Percentiles rank a stretch among this genome's conserved stretches.
These are phyloP conservation scores for Mellilla xanthometata DNA, from an alignment of 2,888 invertebrate genomes.

Conservation along the genomic window DNA sequence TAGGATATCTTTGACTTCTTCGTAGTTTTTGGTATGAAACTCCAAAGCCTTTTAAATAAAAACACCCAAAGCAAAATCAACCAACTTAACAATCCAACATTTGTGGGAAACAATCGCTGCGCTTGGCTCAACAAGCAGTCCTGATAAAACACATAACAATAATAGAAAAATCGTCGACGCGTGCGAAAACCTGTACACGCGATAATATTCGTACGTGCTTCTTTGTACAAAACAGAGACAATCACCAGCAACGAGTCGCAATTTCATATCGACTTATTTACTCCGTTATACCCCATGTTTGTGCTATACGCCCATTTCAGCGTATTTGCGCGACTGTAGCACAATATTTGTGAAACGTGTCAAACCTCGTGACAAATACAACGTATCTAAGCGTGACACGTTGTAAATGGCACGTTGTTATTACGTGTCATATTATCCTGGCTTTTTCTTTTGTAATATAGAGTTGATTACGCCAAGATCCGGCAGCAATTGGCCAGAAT, in stretches of 20 bases:
- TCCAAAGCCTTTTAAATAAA: no score
- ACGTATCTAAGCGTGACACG: constrained; percentile 77
- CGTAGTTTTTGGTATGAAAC: no score
- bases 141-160: constrained; percentile 40
- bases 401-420: constrained; percentile 66
- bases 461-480: constrained; percentile 69
- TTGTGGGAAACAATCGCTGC: no score
- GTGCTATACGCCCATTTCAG: constrained; percentile 59
- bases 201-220: constrained; percentile 65
- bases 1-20: no score
- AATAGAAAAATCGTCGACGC: constrained; percentile 42
- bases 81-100: no score
- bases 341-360: constrained; percentile 82
- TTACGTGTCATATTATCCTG: constrained; percentile 74
- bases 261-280: constrained; percentile 69
- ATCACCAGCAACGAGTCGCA: constrained; percentile 63
- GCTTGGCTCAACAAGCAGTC: constrained; percentile 24
- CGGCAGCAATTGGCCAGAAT: constrained; percentile 57
- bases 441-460: constrained; percentile 76
- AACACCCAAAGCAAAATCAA: constrained; percentile 3
- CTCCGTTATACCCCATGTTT: constrained; percentile 67
- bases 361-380: constrained; percentile 68
- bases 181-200: constrained; percentile 48
- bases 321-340: constrained; percentile 71
- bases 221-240: constrained; percentile 54